Percentiles rank a stretch among this genome's conserved stretches.
Evolutionary conservation across 2,888 invertebrate species (phyloP).

Genomic region (Seira musarum): DNA sequence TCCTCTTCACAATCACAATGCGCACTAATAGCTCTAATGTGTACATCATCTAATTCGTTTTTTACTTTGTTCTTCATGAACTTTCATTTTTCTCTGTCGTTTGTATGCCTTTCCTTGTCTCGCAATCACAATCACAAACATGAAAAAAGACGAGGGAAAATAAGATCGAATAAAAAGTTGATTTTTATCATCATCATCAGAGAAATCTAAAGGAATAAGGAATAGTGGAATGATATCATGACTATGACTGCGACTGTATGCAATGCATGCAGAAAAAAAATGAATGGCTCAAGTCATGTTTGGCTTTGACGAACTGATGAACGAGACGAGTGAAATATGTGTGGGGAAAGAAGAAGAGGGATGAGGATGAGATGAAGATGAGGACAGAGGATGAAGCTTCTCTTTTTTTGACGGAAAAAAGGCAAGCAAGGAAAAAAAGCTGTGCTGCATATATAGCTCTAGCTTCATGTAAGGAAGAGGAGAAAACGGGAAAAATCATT

Average conservation of each 20-base stretch:
- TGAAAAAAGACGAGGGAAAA: not conserved
- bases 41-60: conserved; percentile 4
- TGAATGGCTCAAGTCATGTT: conserved; percentile 28
- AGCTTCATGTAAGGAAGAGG: conserved; percentile 48
- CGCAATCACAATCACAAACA: not conserved
- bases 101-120: no score
- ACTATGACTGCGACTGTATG: no score
- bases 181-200: not conserved
- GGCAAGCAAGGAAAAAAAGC: conserved; percentile 13
- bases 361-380: conserved; percentile 7
- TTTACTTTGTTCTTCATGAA: conserved; percentile 16
- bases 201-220: not conserved
- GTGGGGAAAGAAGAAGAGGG: conserved; percentile 25
- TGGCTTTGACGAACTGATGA: conserved; percentile 50
- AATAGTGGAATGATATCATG: no score
- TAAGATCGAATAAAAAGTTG: not conserved
- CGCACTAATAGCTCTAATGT: not conserved
- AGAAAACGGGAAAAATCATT: conserved; percentile 67
- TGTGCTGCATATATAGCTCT: no score
- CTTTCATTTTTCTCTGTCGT: conserved; percentile 25
- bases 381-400: conserved; percentile 6
- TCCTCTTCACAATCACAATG: not conserved
- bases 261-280: conserved; percentile 4
- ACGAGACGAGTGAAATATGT: conserved; percentile 36
- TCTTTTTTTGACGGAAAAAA: conserved; percentile 11